Evolutionary conservation across 2,797 vertebrate genomes (phyloP).

Genomic region (Nasua narica): DNA sequence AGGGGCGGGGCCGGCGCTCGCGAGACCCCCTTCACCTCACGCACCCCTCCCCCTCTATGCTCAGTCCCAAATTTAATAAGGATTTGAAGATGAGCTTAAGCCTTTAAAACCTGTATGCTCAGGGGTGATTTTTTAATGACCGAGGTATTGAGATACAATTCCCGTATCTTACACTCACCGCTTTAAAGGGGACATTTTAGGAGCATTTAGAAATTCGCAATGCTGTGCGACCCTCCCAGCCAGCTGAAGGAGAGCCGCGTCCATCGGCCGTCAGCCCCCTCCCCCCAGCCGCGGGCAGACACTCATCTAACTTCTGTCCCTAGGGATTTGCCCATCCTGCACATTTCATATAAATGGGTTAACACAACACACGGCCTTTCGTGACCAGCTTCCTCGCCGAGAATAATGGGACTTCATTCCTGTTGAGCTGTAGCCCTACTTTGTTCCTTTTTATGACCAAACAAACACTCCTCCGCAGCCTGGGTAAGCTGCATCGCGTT

Average conservation of each 20-base stretch:
- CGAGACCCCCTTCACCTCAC: accelerated
- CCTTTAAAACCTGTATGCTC: neutral
- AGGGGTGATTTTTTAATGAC: neutral
- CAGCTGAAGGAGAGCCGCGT: accelerated
- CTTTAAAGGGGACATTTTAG: accelerated
- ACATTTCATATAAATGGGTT: accelerated
- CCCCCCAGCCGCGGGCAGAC: accelerated
- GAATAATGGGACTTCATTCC: accelerated
- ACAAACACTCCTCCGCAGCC: accelerated
- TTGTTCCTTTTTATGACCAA: accelerated
- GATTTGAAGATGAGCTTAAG: neutral
- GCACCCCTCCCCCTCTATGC: accelerated
- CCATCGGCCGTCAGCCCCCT: accelerated
- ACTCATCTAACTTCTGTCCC: neutral
- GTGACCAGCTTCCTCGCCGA: accelerated
- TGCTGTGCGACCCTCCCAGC: accelerated
- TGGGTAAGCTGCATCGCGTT: accelerated
- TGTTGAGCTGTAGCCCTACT: accelerated
- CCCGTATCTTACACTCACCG: neutral
- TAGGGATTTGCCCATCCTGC: neutral
- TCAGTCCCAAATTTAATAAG: neutral
- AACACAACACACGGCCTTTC: accelerated
- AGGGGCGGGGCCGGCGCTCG: neutral
- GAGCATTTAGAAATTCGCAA: accelerated
- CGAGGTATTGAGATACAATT: neutral